Evolutionary conservation across 2,113 vertebrate species (phyloP), one percentile per base, ranked within the genome.

Genomic region (Amblyopsis rosae): DNA sequence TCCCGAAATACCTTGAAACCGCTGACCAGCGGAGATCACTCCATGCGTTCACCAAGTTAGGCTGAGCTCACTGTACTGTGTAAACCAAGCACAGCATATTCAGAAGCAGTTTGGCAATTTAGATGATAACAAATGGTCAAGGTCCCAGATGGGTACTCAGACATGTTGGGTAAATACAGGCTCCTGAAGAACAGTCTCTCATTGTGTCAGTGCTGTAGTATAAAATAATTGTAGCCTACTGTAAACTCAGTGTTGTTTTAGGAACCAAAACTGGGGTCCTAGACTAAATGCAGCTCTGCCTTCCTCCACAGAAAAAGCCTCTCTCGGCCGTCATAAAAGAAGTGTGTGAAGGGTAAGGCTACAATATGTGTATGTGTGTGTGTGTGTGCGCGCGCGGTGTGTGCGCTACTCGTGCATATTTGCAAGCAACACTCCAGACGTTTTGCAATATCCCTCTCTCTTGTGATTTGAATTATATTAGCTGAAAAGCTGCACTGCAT

Each of bases 271-370:
- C 17, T 62, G 53, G 55, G 56, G 58, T 63, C 63, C 47, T 49
- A 48, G 51, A 55, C 82, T 87, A 56, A 85, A 81, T 82, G 79
- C 61, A 72, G 58, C 55, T 85, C 68, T 80, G 57, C 59, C 46
- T 85, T 41, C 66, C 73, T 82, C 54, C 84, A 69, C 91, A 99
- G 98, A 99, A 98, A 96, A 99, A 97, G 78, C 98, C 98, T 46
- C 92, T 99, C 70, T 96, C 96, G 8, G 94, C 95, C 61, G 96
- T 99, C 90, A 98, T 99, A 88, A 98, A 98, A 87, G 98, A 99
- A 96, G 95, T 98, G 78, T 97, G 98, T 12, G 98, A 99, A 59
- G 97, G 98, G 98, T 99, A 90, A 97, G 97, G 82, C 15, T 59
- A 9, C 65, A 26, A 59, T 41, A 41, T 5, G 19, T 53, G 41